Evolutionary conservation across 2,888 invertebrate genomes (phyloP), one percentile per base, ranked within the genome.

Genomic region (Pharmacophagus antenor): DNA sequence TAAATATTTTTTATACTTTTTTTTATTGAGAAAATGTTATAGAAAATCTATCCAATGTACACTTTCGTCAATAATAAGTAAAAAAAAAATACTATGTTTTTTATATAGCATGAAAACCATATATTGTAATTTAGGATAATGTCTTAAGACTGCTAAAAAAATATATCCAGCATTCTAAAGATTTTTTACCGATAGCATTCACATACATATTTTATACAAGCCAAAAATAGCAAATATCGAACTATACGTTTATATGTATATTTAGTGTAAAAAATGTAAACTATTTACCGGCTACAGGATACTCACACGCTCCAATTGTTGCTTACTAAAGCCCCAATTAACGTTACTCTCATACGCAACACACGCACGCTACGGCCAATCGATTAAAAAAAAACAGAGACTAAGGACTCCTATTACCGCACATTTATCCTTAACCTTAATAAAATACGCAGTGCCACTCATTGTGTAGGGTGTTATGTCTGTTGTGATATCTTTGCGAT

Each of bases 341-440:
- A 67, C 68, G 67, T 68, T 64, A 66, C 63, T 64, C 63, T 64
- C 56, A 63, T 69, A 74, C 67, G 72, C 68, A 72, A 70, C 65
- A 61, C 65, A 68, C 60, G 54, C 72, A 73, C 67, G 73, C 68
- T 72, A 73, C 74, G 69, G 69, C 76, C 70, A 78, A 83, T 82
- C 73, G 72, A 77, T 80, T 76, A 76, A 74, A 71, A 70, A 71
- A 79, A 83, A 82, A 77, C 70, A 68, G 15, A 37, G n/a, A 37
- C 15, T n/a, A n/a, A 37, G 37, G 70, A 69, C 61, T 74, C 74
- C 73, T 65, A 65, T 73, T 68, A 63, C 68, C 73, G 68, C 72
- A 79, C 79, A 81, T 72, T 70, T 82, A 87, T 88, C 87, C 86
- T 88, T 88, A 84, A 88, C 88, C 87, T 88, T 87, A 85, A 83